Evolutionary conservation across 2,113 vertebrate genomes (phyloP).

Genomic region (Sphaerodactylus townsendi): DNA sequence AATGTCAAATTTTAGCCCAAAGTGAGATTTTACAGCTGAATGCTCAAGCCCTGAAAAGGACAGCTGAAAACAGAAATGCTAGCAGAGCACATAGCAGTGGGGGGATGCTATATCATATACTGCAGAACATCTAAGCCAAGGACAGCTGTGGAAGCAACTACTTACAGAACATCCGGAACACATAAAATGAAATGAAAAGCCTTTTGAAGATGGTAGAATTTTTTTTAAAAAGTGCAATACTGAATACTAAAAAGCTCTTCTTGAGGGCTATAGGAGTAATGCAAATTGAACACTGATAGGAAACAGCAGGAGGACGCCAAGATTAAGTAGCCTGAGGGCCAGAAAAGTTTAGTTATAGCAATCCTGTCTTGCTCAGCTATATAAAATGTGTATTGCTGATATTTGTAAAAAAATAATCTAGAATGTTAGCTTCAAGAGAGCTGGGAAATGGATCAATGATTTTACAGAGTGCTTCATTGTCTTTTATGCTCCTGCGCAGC

Average conservation of each 20-base stretch:
- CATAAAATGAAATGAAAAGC: constrained; percentile 33
- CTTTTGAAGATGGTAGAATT: constrained; percentile 25
- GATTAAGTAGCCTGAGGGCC: constrained; percentile 21
- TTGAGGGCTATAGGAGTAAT: neutral
- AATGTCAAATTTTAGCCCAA: constrained; percentile 15
- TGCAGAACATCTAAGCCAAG: constrained; percentile 8
- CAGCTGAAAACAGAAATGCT: constrained; percentile 21
- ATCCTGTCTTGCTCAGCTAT: constrained; percentile 21
- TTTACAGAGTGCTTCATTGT: neutral
- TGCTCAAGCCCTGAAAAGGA: constrained; percentile 18
- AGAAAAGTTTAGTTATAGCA: constrained; percentile 44
- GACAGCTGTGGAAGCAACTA: constrained; percentile 16
- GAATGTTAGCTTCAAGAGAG: neutral
- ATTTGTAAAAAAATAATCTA: constrained; percentile 20
- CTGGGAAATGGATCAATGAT: constrained; percentile 2
- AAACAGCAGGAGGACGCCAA: constrained; percentile 32
- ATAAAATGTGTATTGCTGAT: constrained; percentile 26
- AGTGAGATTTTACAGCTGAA: constrained; percentile 20
- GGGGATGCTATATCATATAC: neutral
- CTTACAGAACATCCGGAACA: neutral
- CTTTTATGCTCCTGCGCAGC: neutral
- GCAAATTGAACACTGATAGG: constrained; percentile 34
- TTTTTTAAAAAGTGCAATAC: neutral
- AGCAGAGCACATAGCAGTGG: neutral
- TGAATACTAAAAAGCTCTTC: constrained; percentile 38